Base-by-base conservation (phyloP, 1,140 invertebrate genomes). In the Microplitis mediator region DNA sequence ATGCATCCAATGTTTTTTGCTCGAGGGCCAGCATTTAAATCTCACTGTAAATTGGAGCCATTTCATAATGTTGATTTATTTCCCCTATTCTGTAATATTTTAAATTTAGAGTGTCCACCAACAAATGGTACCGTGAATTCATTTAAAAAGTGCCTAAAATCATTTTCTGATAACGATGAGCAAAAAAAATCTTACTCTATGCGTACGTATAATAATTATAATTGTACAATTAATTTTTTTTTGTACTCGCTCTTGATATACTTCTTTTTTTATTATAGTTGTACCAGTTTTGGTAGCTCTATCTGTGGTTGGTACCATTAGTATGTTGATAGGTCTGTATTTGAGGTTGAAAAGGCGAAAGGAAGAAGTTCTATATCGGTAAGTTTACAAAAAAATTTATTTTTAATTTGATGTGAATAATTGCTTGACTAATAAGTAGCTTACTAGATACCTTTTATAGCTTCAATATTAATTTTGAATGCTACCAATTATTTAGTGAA, bases 1-100 rank as follows among this genome's bases (percentile, higher is more conserved):
- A 93, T 94, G 92, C 88, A 90, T 78, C 90, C 92, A 34, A 90
- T 92, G 73, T 94, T 94, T 76, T 88, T 93, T 69, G 92, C 91
- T 0, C 84, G 86, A 67, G 93, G 93, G 5, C 92, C 92, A 56
- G 85, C 88, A 35, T 91, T 94, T 80, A 85, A 88, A 75, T 75
- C 82, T 61, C 80, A 87, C 34, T 87, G 87, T 69, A 86, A 86
- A 77, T 76, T 89, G 3, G 78, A 88, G 2, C 89, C 89, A 3
- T 92, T 93, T 77, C 80, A 90, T 39, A 91, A 87, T 74, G 86
- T 93, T 2, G 91, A 94, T 79, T 79, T 94, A 36, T 92, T 90
- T 78, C 89, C 90, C 11, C 77, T 94, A n/a, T 90, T 93, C 80
- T 91, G 91, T 75, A 81, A 89, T 76, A 86, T 93, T 45, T 81